Conservation (phyloP, 2,797 vertebrate genomes). For the Scleropages formosus region DNA sequence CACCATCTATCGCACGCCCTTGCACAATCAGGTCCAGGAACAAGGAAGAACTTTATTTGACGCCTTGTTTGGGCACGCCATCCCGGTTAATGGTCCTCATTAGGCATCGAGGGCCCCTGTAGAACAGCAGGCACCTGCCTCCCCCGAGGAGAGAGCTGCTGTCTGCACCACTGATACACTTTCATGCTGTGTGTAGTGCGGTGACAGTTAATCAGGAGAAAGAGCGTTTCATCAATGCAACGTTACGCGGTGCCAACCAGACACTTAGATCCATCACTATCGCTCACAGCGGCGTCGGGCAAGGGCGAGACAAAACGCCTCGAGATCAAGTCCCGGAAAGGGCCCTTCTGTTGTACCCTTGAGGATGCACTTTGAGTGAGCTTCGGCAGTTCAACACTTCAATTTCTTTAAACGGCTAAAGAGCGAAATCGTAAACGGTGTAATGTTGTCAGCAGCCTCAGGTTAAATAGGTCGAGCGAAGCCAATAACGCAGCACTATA, state of each 20-base stretch:
- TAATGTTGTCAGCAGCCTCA: no score
- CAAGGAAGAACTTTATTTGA: constrained; percentile 46
- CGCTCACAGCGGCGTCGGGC: constrained; percentile 51
- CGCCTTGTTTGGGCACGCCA: constrained; percentile 52
- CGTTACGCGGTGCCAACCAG: constrained; percentile 53
- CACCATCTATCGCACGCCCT: constrained; percentile 35
- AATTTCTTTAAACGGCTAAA: no score
- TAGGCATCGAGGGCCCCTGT: constrained; percentile 53
- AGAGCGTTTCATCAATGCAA: constrained; percentile 63
- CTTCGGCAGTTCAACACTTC: no score
- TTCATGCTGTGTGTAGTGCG: constrained; percentile 50
- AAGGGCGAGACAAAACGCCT: constrained; percentile 35
- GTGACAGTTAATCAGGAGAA: constrained; percentile 63
- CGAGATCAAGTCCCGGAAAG: constrained; percentile 54
- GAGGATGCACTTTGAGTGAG: no score
- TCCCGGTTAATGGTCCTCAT: constrained; percentile 64
- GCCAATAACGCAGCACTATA: no score
- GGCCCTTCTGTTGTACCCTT: constrained; percentile 40
- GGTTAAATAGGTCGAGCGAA: no score
- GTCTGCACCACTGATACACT: constrained; percentile 52
- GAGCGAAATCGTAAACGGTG: no score
- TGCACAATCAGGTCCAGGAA: constrained; percentile 37
- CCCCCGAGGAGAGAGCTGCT: constrained; percentile 26
- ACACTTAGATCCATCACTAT: constrained; percentile 66
- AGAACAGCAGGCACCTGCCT: constrained; percentile 37